Evolutionary conservation across 2,797 vertebrate species (phyloP).

Genomic region (Selene dorsalis): DNA sequence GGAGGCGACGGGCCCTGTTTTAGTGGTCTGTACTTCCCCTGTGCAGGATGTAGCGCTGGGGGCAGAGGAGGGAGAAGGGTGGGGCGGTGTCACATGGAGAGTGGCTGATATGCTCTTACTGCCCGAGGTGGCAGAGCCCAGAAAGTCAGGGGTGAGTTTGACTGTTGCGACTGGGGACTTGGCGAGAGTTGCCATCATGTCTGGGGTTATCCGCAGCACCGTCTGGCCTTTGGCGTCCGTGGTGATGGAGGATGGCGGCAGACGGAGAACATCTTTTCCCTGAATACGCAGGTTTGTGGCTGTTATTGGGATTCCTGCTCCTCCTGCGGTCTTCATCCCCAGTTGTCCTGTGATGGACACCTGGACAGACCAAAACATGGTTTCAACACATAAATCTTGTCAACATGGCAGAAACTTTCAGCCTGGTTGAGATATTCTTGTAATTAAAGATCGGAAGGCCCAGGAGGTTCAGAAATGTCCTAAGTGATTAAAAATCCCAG

Average conservation of each 20-base stretch:
- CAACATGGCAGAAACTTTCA: neutral
- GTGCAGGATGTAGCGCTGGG: slow-evolving; percentile 71
- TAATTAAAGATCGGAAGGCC: neutral
- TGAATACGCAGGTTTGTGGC: slow-evolving; percentile 96
- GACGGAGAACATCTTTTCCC: slow-evolving; percentile 95
- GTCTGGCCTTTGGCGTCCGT: slow-evolving; percentile 98
- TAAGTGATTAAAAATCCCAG: slow-evolving; percentile 2
- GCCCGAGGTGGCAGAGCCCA: slow-evolving; percentile 81
- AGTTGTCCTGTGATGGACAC: slow-evolving; percentile 97
- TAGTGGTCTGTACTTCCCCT: slow-evolving; percentile 82
- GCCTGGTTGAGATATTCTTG: neutral
- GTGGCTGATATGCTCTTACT: slow-evolving; percentile 95
- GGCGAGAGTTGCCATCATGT: slow-evolving; percentile 99
- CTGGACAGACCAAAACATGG: slow-evolving; percentile 62
- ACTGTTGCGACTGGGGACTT: slow-evolving; percentile 96
- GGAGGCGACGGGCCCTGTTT: slow-evolving; percentile 76
- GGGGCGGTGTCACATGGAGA: slow-evolving; percentile 88
- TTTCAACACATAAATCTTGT: neutral
- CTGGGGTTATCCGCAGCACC: slow-evolving; percentile 95
- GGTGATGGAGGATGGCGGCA: slow-evolving; percentile 96
- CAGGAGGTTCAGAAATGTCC: neutral
- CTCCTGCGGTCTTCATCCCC: slow-evolving; percentile 89
- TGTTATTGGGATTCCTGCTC: slow-evolving; percentile 90
- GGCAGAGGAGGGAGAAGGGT: slow-evolving; percentile 69
- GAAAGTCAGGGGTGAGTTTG: slow-evolving; percentile 97